phyloP scores from a whole-genome alignment of 2,888 invertebrate genomes.

The Andrena praecox region DNA sequence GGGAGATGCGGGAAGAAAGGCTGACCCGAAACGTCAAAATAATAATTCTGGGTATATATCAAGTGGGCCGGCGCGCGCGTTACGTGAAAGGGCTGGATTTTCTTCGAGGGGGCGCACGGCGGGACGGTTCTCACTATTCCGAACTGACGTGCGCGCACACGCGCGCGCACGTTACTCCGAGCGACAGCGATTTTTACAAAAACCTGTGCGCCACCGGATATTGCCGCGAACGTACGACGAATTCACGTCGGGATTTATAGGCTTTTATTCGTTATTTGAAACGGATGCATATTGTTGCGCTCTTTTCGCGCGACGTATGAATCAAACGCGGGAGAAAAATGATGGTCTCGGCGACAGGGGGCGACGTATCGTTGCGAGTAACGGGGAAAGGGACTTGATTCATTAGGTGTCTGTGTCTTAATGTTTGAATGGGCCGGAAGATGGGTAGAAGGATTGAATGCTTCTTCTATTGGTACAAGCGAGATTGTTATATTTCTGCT shows the following conservation, averaged over 20 bases:
- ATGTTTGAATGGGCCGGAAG: background rate
- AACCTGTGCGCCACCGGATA: constrained; percentile 30
- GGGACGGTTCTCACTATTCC: constrained; percentile 41
- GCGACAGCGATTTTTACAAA: constrained; percentile 46
- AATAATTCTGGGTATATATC: constrained; percentile 77
- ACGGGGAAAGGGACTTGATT: constrained; percentile 19
- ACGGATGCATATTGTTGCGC: constrained; percentile 52
- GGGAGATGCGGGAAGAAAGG: constrained; percentile 66
- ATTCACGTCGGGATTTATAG: constrained; percentile 52
- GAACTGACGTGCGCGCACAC: constrained; percentile 28
- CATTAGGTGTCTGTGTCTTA: background rate
- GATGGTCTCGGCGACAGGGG: background rate
- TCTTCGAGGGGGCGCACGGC: constrained; percentile 12
- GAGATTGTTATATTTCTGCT: no score
- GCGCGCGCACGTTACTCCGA: background rate
- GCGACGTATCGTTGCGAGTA: background rate
- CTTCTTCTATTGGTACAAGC: background rate
- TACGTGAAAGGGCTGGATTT: constrained; percentile 60
- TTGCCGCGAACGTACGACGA: constrained; percentile 37
- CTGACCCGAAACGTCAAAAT: constrained; percentile 76
- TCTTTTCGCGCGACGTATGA: constrained; percentile 35
- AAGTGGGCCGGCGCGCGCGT: constrained; percentile 55
- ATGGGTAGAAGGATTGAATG: no score
- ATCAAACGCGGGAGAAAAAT: constrained; percentile 34
- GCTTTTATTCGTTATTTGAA: constrained; percentile 54